phyloP scores from a whole-genome alignment of 2,797 vertebrate genomes.

The Sparidentex hasta region DNA sequence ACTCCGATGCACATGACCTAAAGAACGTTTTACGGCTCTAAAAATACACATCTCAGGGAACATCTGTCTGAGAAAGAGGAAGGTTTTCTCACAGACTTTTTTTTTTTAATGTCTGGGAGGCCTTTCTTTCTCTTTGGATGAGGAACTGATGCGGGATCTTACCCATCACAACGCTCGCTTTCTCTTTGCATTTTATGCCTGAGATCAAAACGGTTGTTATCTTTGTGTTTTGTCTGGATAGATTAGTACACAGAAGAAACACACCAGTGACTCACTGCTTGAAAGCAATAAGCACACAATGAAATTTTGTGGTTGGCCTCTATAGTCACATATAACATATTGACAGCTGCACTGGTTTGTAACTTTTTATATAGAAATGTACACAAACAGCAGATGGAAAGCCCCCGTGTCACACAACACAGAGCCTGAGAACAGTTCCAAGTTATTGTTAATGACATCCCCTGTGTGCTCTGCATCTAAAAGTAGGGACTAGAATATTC shows the following conservation, averaged over 20 bases:
- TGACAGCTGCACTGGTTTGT: constrained; percentile 20
- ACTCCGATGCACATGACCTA: constrained; percentile 44
- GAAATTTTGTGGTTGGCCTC: background rate
- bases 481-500: constrained; percentile 60
- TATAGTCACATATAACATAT: background rate
- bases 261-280: background rate
- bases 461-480: constrained; percentile 63
- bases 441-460: constrained; percentile 69
- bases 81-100: constrained; percentile 5
- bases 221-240: constrained; percentile 11
- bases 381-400: constrained; percentile 60
- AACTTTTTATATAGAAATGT: constrained; percentile 18
- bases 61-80: constrained; percentile 32
- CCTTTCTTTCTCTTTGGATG: constrained; percentile 8
- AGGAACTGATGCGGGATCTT: constrained; percentile 48
- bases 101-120: background rate
- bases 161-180: background rate
- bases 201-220: constrained; percentile 25
- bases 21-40: constrained; percentile 10
- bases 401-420: constrained; percentile 53
- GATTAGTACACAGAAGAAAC: background rate
- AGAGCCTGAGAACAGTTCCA: constrained; percentile 68
- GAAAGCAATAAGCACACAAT: background rate
- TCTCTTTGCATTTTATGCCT: constrained; percentile 18
- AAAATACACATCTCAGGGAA: constrained; percentile 32